Evolutionary conservation across 2,888 invertebrate genomes (phyloP), one percentile per base, ranked within the genome.

Genomic region (Brassicogethes aeneus): DNA sequence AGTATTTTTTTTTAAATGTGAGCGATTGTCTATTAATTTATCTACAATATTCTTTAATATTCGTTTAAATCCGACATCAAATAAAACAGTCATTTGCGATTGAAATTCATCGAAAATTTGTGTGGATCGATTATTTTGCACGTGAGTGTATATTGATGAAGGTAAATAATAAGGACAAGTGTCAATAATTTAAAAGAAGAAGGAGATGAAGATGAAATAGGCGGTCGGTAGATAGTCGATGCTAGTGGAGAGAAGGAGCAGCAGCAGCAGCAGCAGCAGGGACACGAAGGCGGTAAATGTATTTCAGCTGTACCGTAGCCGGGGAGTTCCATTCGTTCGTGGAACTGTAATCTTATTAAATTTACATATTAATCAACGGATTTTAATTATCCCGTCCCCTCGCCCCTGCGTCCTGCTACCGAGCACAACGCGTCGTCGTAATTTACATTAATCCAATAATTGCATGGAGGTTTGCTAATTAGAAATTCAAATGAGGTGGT

Each of bases 291-390:
- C 23, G 10, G 23, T 23, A 23, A 23, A 23, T 23, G 23, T 23
- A 23, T 23, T 23, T 23, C 23, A 23, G 23, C 52, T 49, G 46
- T 46, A 41, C 50, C 50, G 52, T 45, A 46, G 55, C 54, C 53
- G 54, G 36, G 17, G 29, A 37, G 55, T 57, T 59, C 53, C 57
- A 59, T 80, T 80, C 84, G 84, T 85, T 85, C 84, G 83, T 79
- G 83, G 82, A 84, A 85, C 85, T 86, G 86, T 88, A 88, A 88
- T 88, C 88, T 88, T 88, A 89, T 89, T 88, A 89, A 88, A 89
- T 89, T 89, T 89, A 88, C 88, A 89, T 89, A 89, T 89, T 89
- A 89, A 89, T 89, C 88, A 89, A 88, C 86, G 86, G 87, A 88
- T 89, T 89, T 88, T 89, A 89, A 89, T 89, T 89, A 88, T 87